Evolutionary conservation across 2,888 invertebrate genomes (phyloP).

Genomic region (Pollenia labialis): DNA sequence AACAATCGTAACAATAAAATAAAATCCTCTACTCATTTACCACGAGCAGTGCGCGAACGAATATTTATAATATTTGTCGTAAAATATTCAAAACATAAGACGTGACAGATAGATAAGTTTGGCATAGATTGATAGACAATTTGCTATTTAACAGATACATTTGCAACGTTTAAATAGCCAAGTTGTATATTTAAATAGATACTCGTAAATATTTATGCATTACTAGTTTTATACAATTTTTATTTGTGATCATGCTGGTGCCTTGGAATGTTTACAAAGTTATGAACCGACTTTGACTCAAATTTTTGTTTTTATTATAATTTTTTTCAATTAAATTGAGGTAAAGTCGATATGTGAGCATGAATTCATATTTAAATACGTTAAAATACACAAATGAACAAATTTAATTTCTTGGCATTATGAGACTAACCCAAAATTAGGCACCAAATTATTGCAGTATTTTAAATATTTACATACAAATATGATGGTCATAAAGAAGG

Average conservation of each 20-base stretch:
- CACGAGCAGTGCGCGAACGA: background rate
- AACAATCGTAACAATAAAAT: constrained; percentile 24
- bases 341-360: background rate
- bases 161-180: background rate
- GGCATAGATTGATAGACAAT: constrained; percentile 66
- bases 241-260: background rate
- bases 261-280: constrained; percentile 47
- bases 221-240: background rate
- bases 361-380: background rate
- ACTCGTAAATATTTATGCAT: constrained; percentile 5
- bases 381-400: background rate
- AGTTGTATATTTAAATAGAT: background rate
- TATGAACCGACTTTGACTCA: constrained; percentile 11
- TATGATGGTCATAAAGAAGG: background rate
- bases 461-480: background rate
- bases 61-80: constrained; percentile 18
- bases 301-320: constrained; percentile 7
- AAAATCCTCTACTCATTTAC: constrained; percentile 4
- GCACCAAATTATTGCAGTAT: background rate
- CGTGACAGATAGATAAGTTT: constrained; percentile 62
- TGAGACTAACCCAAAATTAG: background rate
- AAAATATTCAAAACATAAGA: constrained; percentile 42
- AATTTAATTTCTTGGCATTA: background rate
- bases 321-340: no score
- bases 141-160: constrained; percentile 40